These are phyloP conservation scores for Andricus grossulariae DNA, from an alignment of 1,140 invertebrate genomes.

Conservation along the genomic window DNA sequence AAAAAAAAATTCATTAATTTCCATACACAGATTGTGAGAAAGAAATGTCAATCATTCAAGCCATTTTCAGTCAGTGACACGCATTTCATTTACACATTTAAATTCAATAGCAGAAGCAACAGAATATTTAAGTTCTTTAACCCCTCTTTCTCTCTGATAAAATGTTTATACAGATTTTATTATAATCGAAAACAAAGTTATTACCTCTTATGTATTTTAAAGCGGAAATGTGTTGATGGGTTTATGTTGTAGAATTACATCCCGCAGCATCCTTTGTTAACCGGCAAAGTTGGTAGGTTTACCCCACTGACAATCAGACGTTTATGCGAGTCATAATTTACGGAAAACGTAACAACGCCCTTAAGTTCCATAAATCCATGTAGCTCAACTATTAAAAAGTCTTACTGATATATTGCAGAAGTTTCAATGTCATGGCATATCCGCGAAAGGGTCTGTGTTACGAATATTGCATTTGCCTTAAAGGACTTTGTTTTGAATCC, in stretches of 20 bases:
- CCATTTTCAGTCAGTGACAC: too few relatives aligned
- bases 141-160: too few relatives aligned
- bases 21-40: too few relatives aligned
- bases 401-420: constrained; percentile 21
- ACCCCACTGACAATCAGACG: constrained; percentile 2
- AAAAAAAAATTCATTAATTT: too few relatives aligned
- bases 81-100: too few relatives aligned
- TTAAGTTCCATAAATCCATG: constrained; percentile 19
- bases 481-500: background rate
- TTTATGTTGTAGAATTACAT: background rate
- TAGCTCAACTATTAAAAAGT: background rate
- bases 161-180: too few relatives aligned
- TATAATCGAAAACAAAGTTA: too few relatives aligned
- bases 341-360: constrained; percentile 21
- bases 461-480: background rate
- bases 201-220: background rate
- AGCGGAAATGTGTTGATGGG: background rate
- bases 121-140: too few relatives aligned
- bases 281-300: constrained; percentile 7
- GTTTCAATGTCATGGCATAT: constrained; percentile 19
- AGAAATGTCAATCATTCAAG: too few relatives aligned
- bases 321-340: constrained; percentile 25
- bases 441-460: background rate
- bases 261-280: constrained; percentile 7
- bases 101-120: too few relatives aligned